Evolutionary conservation across 1,140 invertebrate species (phyloP).

Genomic region (Microplitis mediator): DNA sequence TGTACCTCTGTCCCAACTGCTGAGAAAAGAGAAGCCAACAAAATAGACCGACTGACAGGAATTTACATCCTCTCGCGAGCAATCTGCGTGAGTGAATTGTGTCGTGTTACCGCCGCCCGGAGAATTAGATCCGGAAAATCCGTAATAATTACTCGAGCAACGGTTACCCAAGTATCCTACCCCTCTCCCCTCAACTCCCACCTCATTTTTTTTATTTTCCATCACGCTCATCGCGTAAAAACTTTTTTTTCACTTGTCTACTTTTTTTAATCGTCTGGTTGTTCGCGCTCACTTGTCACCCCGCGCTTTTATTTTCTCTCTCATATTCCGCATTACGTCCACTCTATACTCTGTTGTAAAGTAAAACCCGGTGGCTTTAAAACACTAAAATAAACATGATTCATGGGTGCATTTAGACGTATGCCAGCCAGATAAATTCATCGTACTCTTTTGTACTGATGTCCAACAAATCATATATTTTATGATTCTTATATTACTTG

Average conservation of each 20-base stretch:
- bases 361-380: slow-evolving; percentile 13
- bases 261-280: slow-evolving; percentile 9
- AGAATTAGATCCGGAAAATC: slow-evolving; percentile 63
- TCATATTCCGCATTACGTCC: slow-evolving; percentile 16
- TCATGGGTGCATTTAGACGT: slow-evolving; percentile 22
- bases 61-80: slow-evolving; percentile 59
- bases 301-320: slow-evolving; percentile 9
- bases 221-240: slow-evolving; percentile 12
- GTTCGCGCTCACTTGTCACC: not conserved
- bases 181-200: slow-evolving; percentile 20
- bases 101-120: slow-evolving; percentile 60
- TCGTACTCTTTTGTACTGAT: too few relatives aligned
- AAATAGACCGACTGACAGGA: slow-evolving; percentile 59
- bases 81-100: slow-evolving; percentile 63
- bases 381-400: slow-evolving; percentile 52
- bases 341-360: not conserved
- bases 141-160: slow-evolving; percentile 61
- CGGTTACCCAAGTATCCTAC: slow-evolving; percentile 46
- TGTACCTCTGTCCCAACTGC: too few relatives aligned
- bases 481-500: too few relatives aligned
- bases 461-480: too few relatives aligned
- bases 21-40: slow-evolving; percentile 39
- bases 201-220: slow-evolving; percentile 24
- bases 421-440: too few relatives aligned
- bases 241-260: not conserved